Evolutionary conservation across 1,140 invertebrate species (phyloP), one percentile per base, ranked within the genome.

Genomic region (Heliconius melpomene): DNA sequence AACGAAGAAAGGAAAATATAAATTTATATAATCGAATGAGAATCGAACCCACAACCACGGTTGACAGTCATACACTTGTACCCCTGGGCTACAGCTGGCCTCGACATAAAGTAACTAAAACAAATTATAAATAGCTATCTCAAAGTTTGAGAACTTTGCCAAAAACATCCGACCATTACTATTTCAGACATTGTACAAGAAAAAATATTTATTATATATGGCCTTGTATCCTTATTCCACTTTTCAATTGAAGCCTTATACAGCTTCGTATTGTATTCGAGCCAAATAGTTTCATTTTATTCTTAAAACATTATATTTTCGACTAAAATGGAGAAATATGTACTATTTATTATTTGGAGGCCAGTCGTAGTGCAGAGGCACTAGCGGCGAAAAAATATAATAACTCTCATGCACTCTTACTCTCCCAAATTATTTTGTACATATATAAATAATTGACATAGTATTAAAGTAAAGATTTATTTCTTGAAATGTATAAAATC

Each of bases 181-280:
- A 40, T 77, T 75, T 57, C 71, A 76, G 57, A 40, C 54, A 76
- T 66, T 32, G n/a, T 66, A 72, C 72, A 71, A 77, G n/a, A 72
- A 77, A 77, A 72, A 72, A 74, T 75, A 23, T 73, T 50, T 70
- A 52, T 20, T 52, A 52, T 52, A 52, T 52, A 79, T 77, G 72
- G 76, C 80, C 80, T 81, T 38, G 57, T 76, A 76, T 76, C 57
- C 74, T 76, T 76, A 76, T 66, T 23, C 74, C 60, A 76, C 23
- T 76, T 66, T 66, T 66, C 57, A 76, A 76, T 40, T 66, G 57
- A 36, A 76, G 74, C 54, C 32, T 76, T 36, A 60, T 76, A 29
- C 74, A 66, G 57, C 38, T 76, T 76, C 36, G 36, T 46, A 18
- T 66, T 76, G 74, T 76, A 76, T 32, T 40, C n/a, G 60, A 52